Base-by-base conservation (phyloP, 2,797 vertebrate species). In the Aselliscus stoliczkanus region DNA sequence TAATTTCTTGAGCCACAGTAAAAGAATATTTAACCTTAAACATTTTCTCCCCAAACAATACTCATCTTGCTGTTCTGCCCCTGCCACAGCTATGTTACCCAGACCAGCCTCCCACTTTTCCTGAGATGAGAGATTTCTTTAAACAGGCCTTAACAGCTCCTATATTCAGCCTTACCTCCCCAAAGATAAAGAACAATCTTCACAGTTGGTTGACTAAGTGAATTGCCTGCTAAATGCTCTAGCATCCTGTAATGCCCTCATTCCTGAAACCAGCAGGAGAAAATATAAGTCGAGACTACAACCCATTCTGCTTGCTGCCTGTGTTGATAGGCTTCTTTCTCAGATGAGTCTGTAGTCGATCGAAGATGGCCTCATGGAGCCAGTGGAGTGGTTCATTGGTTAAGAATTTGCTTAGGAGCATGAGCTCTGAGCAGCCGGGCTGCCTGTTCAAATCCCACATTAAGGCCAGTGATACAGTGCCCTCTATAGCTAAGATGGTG, bases 121-220 rank as follows among this genome's bases (percentile, higher is more conserved):
- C 52, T 50, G 50, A 90, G 10, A 44, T 14, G 27, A 23, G 20
- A 20, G 20, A 82, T 82, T 91, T 93, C 44, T 64, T 58, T 47
- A 75, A 94, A 88, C 0, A 31, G 27, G 37, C 39, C 3, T 8
- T 47, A 50, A 31, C 27, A 70, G 73, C 18, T 80, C 56, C 54
- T 67, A 21, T 60, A 25, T 54, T 54, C 54, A 80, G 34, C 23
- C 34, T 85, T 58, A 62, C 29, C 37, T n/a, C 77, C 52, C 27
- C 83, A 81, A 84, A 86, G 62, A 79, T 72, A 91, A 93, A 93
- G 75, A 86, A 37, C 27, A 42, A 83, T 37, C 62, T 89, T 88
- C 65, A 64, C 12, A 58, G 64, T 89, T 86, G 69, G 50, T 54
- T 93, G 72, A 58, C 73, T 50, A 47, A 58, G 69, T 67, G 34